phyloP scores from a whole-genome alignment of 2,888 invertebrate species.

The Arrhopalites spinosus region DNA sequence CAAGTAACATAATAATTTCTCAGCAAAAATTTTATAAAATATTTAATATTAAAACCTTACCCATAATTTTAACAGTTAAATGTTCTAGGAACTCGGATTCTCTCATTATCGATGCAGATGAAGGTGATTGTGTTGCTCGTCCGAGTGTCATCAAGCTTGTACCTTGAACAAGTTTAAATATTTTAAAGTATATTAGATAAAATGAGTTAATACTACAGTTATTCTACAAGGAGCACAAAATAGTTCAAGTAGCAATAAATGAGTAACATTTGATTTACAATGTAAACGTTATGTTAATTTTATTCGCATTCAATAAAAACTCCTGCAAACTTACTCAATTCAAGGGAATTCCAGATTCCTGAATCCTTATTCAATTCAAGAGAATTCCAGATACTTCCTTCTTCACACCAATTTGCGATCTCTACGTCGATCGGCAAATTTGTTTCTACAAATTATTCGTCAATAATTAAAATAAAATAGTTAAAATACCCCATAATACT shows the following conservation, averaged over 20 bases:
- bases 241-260: no score
- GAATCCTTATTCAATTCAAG: no score
- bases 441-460: slow-evolving; percentile 7
- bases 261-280: no score
- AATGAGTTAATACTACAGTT: no score
- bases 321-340: slow-evolving; percentile 65
- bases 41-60: slow-evolving; percentile 45
- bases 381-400: slow-evolving; percentile 37
- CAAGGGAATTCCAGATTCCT: slow-evolving; percentile 62
- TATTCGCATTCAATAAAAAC: no score
- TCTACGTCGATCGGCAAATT: slow-evolving; percentile 40
- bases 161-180: no score
- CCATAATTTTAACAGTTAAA: slow-evolving; percentile 68
- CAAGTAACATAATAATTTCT: no score
- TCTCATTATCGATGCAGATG: slow-evolving; percentile 75
- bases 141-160: slow-evolving; percentile 77
- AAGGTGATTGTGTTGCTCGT: slow-evolving; percentile 78
- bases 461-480: not conserved
- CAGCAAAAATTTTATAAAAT: no score
- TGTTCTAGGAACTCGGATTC: slow-evolving; percentile 74
- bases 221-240: no score
- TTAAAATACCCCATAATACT: not conserved
- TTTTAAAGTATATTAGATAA: no score
- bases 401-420: slow-evolving; percentile 49
- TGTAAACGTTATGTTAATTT: no score